Evolutionary conservation across 1,140 invertebrate species (phyloP).

Genomic region (Drosophila busckii): DNA sequence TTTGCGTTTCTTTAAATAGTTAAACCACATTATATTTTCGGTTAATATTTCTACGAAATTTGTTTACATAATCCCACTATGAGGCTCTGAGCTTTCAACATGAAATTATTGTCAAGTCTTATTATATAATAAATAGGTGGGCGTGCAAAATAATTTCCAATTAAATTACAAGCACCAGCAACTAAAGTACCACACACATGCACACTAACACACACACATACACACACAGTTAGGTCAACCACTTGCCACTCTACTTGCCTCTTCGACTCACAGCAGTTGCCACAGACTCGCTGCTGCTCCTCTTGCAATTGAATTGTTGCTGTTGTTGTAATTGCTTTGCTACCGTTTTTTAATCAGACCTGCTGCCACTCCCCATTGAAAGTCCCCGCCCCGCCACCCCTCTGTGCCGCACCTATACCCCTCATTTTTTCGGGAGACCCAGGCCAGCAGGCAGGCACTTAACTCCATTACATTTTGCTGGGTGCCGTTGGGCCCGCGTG

Average conservation of each 20-base stretch:
- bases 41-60: too few species aligned
- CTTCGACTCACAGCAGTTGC: slow-evolving; percentile 30
- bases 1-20: too few species aligned
- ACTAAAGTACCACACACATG: too few species aligned
- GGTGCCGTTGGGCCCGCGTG: slow-evolving; percentile 26
- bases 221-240: too few species aligned
- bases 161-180: too few species aligned
- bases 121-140: too few species aligned
- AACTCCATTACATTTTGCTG: slow-evolving; percentile 42
- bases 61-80: too few species aligned
- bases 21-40: too few species aligned
- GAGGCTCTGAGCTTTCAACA: too few species aligned
- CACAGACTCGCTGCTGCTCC: slow-evolving; percentile 4
- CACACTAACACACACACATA: background rate
- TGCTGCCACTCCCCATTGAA: slow-evolving; percentile 13
- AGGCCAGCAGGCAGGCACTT: slow-evolving; percentile 33
- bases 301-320: slow-evolving; percentile 71
- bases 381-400: background rate
- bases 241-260: background rate
- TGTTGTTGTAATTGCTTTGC: slow-evolving; percentile 77
- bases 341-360: slow-evolving; percentile 66
- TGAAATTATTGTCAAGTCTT: too few species aligned
- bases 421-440: background rate
- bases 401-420: background rate
- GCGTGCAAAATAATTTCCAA: too few species aligned